Evolutionary conservation across 2,888 invertebrate genomes (phyloP), one percentile per base, ranked within the genome.

Genomic region (Tiliacea aurago): DNA sequence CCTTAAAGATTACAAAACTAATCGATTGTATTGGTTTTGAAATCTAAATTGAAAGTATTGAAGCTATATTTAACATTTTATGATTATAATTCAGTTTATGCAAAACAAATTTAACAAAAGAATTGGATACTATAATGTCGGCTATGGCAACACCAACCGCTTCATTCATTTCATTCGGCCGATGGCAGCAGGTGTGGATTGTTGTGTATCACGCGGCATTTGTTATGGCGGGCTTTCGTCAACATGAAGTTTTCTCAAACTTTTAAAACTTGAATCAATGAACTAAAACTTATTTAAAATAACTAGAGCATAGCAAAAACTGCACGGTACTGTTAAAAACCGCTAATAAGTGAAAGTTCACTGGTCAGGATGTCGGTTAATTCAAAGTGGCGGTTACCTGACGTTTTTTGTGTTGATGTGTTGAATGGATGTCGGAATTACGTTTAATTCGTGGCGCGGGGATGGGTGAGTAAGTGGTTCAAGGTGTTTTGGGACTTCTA

Each of bases 301-400:
- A 80, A 86, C 68, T 86, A 80, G 75, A 89, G 77, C 78, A 70
- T 87, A 81, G 75, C 84, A 84, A 87, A 91, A 92, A 92, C 89
- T 87, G 81, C 77, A 84, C 69, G 72, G 66, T 78, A 76, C 73
- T 85, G 69, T 81, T 84, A 84, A 88, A 91, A 88, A 89, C 86
- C 83, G 81, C 78, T 86, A 81, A 84, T 88, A 87, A 91, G 95
- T 95, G 93, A 94, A 94, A 95, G 93, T 94, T 93, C 90, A 93
- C 92, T 92, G 93, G 93, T 93, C 93, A 95, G 93, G 94, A 96
- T 96, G 96, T 95, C 96, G 93, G 96, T 96, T 95, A 95, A 94
- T 96, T 96, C 94, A 94, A 96, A 96, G 96, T 95, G 96, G 95
- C 95, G 94, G 95, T 95, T 96, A 96, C 96, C 96, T 96, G 96